phyloP scores from a whole-genome alignment of 2,888 invertebrate species.

The Drosophila yooni region DNA sequence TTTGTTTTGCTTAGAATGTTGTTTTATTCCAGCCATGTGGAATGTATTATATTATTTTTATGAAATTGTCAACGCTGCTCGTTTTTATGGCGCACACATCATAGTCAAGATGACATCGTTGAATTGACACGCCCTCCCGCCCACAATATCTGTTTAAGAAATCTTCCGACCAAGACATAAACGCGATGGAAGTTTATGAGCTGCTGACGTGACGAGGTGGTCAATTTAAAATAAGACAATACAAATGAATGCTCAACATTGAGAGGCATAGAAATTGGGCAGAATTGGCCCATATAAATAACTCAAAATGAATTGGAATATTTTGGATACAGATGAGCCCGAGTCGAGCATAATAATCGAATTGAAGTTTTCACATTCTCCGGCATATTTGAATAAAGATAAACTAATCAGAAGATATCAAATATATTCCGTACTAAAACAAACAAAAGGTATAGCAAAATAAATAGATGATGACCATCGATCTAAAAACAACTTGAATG shows the following conservation, averaged over 20 bases:
- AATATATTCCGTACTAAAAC: neutral
- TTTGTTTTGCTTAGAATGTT: constrained; percentile 35
- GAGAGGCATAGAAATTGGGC: neutral
- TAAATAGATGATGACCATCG: neutral
- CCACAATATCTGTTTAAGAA: neutral
- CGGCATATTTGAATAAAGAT: neutral
- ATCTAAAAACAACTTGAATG: neutral
- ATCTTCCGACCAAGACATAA: constrained; percentile 30
- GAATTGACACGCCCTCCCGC: constrained; percentile 41
- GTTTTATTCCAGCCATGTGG: constrained; percentile 36
- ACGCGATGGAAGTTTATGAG: constrained; percentile 38
- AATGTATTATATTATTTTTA: constrained; percentile 41
- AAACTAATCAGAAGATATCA: neutral
- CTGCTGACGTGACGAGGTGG: constrained; percentile 32
- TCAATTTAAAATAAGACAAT: constrained; percentile 10
- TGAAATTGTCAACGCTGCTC: constrained; percentile 52
- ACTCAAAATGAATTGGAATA: neutral
- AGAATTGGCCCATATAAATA: neutral
- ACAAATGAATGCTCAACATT: constrained; percentile 4
- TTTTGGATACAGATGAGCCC: neutral
- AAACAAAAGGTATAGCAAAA: neutral
- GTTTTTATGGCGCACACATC: constrained; percentile 47
- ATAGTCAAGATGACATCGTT: constrained; percentile 44
- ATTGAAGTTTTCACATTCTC: neutral
- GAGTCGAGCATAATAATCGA: neutral